These are phyloP conservation scores for Phengaris alcon DNA, from an alignment of 2,888 invertebrate species.

Conservation along the genomic window DNA sequence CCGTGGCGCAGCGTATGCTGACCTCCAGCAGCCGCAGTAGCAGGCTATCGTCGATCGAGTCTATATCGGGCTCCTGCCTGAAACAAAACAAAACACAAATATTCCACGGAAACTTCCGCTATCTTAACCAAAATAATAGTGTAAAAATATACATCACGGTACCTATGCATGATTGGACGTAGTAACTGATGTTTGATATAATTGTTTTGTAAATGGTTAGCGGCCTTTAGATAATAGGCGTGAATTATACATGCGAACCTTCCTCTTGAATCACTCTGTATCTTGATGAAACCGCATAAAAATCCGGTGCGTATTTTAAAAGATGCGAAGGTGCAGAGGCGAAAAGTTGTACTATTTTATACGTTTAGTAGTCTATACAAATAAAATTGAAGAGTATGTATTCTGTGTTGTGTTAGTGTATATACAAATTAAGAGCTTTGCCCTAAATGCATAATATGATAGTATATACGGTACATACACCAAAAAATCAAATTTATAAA, in stretches of 20 bases:
- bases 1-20: slow-evolving; percentile 82
- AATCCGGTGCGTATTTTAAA: not conserved
- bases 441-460: no score
- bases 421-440: no score
- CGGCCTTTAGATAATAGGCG: not conserved
- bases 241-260: not conserved
- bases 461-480: no score
- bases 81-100: slow-evolving; percentile 4
- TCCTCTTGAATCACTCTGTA: not conserved
- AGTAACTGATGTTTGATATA: not conserved
- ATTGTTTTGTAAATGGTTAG: not conserved
- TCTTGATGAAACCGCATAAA: not conserved
- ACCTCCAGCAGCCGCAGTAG: slow-evolving; percentile 84
- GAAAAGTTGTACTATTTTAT: no score
- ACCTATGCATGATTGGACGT: not conserved
- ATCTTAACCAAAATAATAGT: not conserved
- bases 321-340: no score
- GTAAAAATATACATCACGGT: not conserved
- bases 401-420: no score
- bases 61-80: slow-evolving; percentile 78
- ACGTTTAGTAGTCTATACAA: no score
- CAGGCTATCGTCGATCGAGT: slow-evolving; percentile 84
- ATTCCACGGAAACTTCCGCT: slow-evolving; percentile 22
- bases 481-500: no score
- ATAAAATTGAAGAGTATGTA: no score